Evolutionary conservation across 2,888 invertebrate genomes (phyloP).

Genomic region (Drosophila neotestacea): DNA sequence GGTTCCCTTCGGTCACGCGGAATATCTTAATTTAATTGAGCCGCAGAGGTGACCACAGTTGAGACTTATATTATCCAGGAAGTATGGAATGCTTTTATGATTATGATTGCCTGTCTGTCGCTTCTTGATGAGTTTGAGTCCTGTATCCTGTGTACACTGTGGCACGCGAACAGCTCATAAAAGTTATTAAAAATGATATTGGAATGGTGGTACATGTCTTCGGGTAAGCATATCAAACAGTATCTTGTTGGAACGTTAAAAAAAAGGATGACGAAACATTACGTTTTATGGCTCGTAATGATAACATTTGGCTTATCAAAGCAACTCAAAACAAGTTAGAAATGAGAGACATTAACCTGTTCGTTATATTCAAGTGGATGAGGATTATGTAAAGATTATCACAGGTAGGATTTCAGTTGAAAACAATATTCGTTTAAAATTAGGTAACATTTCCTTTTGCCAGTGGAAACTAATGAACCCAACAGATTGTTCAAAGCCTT

Average conservation of each 20-base stretch:
- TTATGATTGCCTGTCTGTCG: slow-evolving; percentile 15
- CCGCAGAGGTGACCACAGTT: slow-evolving; percentile 17
- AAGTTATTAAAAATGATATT: slow-evolving; percentile 58
- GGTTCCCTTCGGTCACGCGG: slow-evolving; percentile 38
- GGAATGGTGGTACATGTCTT: slow-evolving; percentile 17
- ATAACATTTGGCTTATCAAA: slow-evolving; percentile 34
- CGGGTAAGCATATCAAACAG: slow-evolving; percentile 23
- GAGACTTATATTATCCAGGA: slow-evolving; percentile 24
- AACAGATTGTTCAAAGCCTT: too few relatives aligned
- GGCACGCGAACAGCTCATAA: slow-evolving; percentile 64
- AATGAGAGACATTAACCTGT: slow-evolving; percentile 2
- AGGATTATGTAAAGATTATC: background rate
- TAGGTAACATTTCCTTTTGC: too few relatives aligned
- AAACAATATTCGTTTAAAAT: background rate
- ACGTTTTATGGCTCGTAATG: slow-evolving; percentile 30
- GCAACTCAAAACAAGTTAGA: slow-evolving; percentile 1
- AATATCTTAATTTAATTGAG: slow-evolving; percentile 58
- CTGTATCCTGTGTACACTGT: background rate
- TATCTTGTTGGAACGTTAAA: slow-evolving; percentile 19
- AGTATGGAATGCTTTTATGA: slow-evolving; percentile 32
- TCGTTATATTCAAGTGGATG: background rate
- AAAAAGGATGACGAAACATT: slow-evolving; percentile 30
- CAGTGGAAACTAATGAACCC: too few relatives aligned
- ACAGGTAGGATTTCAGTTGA: background rate
- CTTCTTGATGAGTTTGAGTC: slow-evolving; percentile 16